Evolutionary conservation across 92 coral and sea anemone species (phyloP).

Genomic region (Hydrozoanthus gracilis): DNA sequence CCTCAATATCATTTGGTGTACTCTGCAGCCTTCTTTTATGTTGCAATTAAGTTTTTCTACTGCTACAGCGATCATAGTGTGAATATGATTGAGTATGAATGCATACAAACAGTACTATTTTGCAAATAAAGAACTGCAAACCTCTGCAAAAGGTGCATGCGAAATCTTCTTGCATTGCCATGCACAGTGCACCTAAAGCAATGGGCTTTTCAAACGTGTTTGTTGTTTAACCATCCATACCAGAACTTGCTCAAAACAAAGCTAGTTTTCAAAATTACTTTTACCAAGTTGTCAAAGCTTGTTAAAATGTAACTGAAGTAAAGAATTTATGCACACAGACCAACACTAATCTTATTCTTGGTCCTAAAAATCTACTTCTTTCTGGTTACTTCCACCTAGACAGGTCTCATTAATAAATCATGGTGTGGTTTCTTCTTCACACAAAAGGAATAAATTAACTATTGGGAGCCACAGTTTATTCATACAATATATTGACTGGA

Average conservation of each 20-base stretch:
- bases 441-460: slow-evolving; percentile 32
- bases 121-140: background rate
- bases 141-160: slow-evolving; percentile 1
- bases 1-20: too few species aligned
- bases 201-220: background rate
- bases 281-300: background rate
- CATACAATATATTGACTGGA: background rate
- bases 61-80: background rate
- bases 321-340: background rate
- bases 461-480: background rate
- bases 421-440: slow-evolving; percentile 30
- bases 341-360: slow-evolving; percentile 1
- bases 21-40: background rate
- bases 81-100: background rate
- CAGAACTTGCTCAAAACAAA: background rate
- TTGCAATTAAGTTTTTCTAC: background rate
- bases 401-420: slow-evolving; percentile 79
- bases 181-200: slow-evolving; percentile 26
- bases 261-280: background rate
- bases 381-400: slow-evolving; percentile 42
- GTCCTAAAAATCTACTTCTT: background rate
- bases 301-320: background rate
- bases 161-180: background rate
- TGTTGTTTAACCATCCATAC: background rate
- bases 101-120: background rate